Conservation (phyloP, 2,113 vertebrate genomes). For the Apteryx mantelli region DNA sequence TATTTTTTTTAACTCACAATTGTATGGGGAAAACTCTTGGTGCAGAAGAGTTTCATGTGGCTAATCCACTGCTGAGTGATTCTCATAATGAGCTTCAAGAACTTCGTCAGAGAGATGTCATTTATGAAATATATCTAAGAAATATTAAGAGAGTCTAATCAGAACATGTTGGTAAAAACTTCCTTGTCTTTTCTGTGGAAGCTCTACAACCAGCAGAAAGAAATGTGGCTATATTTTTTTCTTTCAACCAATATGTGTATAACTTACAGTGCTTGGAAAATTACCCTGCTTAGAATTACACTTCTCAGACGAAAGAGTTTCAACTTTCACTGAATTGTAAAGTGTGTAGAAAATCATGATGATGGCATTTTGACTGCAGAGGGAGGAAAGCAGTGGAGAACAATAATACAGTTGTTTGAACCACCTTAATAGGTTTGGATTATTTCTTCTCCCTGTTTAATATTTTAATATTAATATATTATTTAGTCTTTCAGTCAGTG, state of each 20-base stretch:
- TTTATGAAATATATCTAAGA: neutral
- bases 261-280: neutral
- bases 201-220: neutral
- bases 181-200: neutral
- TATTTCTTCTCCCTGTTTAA: neutral
- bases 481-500: neutral
- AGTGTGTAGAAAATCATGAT: neutral
- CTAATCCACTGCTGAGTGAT: neutral
- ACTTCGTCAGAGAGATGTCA: neutral
- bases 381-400: neutral
- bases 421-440: neutral
- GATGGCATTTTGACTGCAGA: neutral
- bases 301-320: neutral
- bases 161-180: neutral
- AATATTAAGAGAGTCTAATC: neutral
- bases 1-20: neutral
- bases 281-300: neutral
- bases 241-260: neutral
- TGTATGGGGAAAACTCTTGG: neutral
- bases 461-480: neutral
- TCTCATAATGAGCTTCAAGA: neutral
- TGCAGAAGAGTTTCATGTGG: neutral
- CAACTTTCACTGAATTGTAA: neutral
- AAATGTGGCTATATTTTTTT: neutral
- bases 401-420: neutral